Evolutionary conservation across 1,140 invertebrate genomes (phyloP).

Genomic region (Caerostris extrusa): DNA sequence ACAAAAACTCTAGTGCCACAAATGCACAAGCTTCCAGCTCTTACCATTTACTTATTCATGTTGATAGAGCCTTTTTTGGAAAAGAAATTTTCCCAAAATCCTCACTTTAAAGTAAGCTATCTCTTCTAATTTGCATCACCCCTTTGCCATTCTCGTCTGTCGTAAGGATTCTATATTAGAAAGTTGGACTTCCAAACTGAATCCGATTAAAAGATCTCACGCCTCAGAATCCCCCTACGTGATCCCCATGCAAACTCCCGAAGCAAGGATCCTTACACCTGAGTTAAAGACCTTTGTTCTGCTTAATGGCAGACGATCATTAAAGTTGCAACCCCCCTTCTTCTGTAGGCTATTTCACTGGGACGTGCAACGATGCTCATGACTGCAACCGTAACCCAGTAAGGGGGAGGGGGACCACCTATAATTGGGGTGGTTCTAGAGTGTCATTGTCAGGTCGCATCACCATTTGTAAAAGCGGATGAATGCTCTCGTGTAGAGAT

Average conservation of each 20-base stretch:
- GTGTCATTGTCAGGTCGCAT: background rate
- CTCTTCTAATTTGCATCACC: background rate
- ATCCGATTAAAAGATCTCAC: slow-evolving; percentile 43
- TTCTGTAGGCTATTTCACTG: slow-evolving; percentile 46
- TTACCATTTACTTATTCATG: background rate
- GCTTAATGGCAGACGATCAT: slow-evolving; percentile 32
- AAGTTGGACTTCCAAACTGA: background rate
- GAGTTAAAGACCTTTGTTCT: slow-evolving; percentile 40
- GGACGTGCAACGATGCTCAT: slow-evolving; percentile 26
- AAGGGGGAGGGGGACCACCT: background rate
- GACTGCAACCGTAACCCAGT: background rate
- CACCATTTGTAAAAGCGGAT: background rate
- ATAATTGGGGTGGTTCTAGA: slow-evolving; percentile 1
- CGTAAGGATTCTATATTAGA: background rate
- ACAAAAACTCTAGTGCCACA: background rate
- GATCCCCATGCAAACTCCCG: background rate
- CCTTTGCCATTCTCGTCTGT: background rate
- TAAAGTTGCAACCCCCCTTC: slow-evolving; percentile 42
- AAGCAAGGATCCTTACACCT: background rate
- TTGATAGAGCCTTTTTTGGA: background rate
- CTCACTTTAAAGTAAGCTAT: background rate
- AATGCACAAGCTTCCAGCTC: background rate
- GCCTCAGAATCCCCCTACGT: slow-evolving; percentile 2
- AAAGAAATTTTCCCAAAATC: background rate
- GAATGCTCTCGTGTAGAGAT: background rate